Conservation (phyloP, 2,113 vertebrate species). For the Orcinus orca region DNA sequence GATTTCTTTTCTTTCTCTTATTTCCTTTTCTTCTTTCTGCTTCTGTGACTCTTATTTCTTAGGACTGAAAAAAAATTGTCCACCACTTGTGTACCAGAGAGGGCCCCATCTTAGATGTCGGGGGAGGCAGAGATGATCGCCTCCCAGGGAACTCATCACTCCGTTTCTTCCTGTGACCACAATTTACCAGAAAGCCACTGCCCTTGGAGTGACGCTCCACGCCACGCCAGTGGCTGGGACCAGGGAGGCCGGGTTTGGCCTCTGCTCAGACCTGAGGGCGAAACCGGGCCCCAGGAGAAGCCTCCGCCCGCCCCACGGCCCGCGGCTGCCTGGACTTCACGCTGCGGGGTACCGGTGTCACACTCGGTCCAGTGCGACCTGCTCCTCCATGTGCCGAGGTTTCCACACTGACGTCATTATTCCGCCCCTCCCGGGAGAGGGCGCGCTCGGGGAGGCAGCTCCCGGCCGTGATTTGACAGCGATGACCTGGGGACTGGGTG, state of each 20-base stretch:
- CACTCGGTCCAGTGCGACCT: fast-evolving
- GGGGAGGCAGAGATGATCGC: not conserved
- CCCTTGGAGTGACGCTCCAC: fast-evolving
- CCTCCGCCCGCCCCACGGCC: too few relatives aligned
- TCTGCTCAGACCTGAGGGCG: not conserved
- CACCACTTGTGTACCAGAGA: not conserved
- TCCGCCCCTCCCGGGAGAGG: not conserved
- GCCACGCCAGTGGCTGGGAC: not conserved
- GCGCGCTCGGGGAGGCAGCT: fast-evolving
- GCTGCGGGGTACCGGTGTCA: fast-evolving
- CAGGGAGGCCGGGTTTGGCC: not conserved
- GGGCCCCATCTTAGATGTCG: not conserved
- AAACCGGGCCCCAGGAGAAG: not conserved
- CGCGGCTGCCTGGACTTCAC: fast-evolving
- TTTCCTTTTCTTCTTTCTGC: not conserved
- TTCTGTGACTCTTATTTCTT: not conserved
- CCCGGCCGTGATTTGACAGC: not conserved
- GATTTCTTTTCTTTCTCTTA: not conserved
- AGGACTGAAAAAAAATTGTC: too few relatives aligned
- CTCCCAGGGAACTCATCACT: not conserved
- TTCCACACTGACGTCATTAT: fast-evolving
- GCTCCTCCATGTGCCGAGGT: fast-evolving
- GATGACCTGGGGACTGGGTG: not conserved
- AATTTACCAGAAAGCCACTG: not conserved
- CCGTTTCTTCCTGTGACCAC: not conserved